Evolutionary conservation across 64 coral and sea anemone species (phyloP).

Genomic region (Actinia equina): DNA sequence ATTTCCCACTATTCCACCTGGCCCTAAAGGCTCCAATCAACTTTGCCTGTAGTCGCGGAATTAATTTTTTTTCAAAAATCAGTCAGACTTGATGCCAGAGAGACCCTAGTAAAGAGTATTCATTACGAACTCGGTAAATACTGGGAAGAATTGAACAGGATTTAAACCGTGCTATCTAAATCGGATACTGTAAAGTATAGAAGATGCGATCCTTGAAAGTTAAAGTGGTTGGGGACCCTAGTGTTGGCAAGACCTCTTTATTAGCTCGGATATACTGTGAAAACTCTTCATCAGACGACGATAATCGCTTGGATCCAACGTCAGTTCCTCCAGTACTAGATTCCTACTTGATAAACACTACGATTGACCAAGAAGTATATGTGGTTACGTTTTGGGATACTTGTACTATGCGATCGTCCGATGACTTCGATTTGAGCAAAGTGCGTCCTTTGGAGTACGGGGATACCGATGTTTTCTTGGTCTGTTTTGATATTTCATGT

Average conservation of each 20-base stretch:
- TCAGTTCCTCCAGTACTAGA: slow-evolving; percentile 26
- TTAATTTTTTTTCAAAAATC: slow-evolving; percentile 3
- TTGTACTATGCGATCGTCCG: background rate
- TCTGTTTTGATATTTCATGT: slow-evolving; percentile 75
- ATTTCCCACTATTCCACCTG: background rate
- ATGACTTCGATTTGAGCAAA: slow-evolving; percentile 34
- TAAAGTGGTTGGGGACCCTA: slow-evolving; percentile 53
- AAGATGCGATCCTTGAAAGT: slow-evolving; percentile 51
- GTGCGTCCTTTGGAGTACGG: slow-evolving; percentile 66
- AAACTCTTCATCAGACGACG: slow-evolving; percentile 35
- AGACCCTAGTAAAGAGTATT: background rate
- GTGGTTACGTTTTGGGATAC: slow-evolving; percentile 60
- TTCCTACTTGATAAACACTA: slow-evolving; percentile 35
- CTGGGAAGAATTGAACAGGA: background rate
- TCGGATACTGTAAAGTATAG: background rate
- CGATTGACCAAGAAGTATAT: slow-evolving; percentile 26
- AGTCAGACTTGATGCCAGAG: background rate
- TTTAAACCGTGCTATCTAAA: background rate
- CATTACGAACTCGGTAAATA: too few species aligned
- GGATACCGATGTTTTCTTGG: slow-evolving; percentile 75
- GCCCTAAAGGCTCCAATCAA: background rate
- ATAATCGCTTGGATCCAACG: background rate
- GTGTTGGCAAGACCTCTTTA: slow-evolving; percentile 50
- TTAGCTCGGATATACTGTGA: slow-evolving; percentile 45
- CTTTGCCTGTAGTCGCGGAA: background rate